These are phyloP conservation scores for Oceanites oceanicus DNA, from an alignment of 2,113 vertebrate species.

Conservation along the genomic window DNA sequence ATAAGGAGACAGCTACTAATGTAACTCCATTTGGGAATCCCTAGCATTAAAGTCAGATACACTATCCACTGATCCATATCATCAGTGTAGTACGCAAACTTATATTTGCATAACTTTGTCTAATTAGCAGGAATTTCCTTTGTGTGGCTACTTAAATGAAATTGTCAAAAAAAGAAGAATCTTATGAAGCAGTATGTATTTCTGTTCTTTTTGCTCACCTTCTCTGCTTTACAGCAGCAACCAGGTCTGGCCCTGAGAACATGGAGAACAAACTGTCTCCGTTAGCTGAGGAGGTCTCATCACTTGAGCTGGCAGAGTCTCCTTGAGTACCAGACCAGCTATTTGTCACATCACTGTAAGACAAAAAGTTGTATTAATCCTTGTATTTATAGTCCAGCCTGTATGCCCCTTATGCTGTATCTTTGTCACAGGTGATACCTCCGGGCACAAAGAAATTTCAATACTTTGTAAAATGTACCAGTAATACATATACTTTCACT, in stretches of 20 bases:
- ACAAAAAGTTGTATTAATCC: neutral
- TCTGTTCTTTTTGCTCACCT: constrained; percentile 75
- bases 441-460: neutral
- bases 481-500: neutral
- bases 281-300: constrained; percentile 96
- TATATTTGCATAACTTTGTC: fast-evolving
- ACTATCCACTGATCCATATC: neutral
- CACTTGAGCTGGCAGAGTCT: constrained; percentile 95
- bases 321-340: constrained; percentile 96
- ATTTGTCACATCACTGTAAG: constrained; percentile 87
- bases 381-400: neutral
- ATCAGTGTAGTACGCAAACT: neutral
- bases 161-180: neutral
- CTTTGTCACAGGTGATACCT: neutral
- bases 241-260: constrained; percentile 98
- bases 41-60: neutral
- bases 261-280: constrained; percentile 99
- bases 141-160: neutral
- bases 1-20: neutral
- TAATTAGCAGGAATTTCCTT: neutral
- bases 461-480: neutral
- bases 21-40: neutral
- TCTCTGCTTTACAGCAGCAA: constrained; percentile 96
- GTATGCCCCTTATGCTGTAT: neutral
- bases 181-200: neutral